Conservation (phyloP, 2,113 vertebrate genomes). For the Ctenomys sociabilis region DNA sequence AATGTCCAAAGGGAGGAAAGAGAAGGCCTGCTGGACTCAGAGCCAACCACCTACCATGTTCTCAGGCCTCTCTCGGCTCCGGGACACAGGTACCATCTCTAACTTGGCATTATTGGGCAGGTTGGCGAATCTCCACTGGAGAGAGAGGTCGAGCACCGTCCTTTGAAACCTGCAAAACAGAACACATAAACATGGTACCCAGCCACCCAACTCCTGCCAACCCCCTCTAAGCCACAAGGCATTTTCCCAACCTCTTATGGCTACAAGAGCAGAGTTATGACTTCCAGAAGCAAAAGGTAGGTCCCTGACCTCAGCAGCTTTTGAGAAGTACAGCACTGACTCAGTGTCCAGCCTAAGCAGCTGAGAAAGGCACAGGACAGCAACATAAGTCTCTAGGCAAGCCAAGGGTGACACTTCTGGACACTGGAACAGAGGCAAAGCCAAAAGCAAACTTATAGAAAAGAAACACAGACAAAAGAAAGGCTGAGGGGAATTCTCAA, state of each 20-base stretch:
- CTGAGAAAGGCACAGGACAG: too few relatives aligned
- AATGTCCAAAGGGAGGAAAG: rapidly evolving
- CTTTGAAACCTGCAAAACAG: slow-evolving; percentile 94
- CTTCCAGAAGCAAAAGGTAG: neutral
- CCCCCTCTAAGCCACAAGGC: rapidly evolving
- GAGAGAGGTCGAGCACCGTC: slow-evolving; percentile 92
- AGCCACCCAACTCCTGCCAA: neutral
- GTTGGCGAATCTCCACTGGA: slow-evolving; percentile 96
- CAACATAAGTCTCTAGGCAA: neutral
- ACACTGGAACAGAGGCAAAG: neutral
- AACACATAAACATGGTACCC: neutral
- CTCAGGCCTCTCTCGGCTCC: slow-evolving; percentile 83
- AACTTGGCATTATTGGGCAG: slow-evolving; percentile 98
- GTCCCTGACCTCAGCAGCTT: neutral
- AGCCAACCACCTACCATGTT: slow-evolving; percentile 86
- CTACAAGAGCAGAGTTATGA: neutral
- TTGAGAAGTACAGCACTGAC: neutral
- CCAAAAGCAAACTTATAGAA: neutral
- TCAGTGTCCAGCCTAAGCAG: rapidly evolving
- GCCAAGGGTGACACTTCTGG: neutral
- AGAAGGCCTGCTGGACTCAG: rapidly evolving
- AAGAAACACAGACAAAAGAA: neutral
- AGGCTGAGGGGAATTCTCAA: neutral
- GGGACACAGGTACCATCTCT: slow-evolving; percentile 93
- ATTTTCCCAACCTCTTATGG: too few relatives aligned